Evolutionary conservation across 2,113 vertebrate genomes (phyloP).

Genomic region (Rattus rattus): DNA sequence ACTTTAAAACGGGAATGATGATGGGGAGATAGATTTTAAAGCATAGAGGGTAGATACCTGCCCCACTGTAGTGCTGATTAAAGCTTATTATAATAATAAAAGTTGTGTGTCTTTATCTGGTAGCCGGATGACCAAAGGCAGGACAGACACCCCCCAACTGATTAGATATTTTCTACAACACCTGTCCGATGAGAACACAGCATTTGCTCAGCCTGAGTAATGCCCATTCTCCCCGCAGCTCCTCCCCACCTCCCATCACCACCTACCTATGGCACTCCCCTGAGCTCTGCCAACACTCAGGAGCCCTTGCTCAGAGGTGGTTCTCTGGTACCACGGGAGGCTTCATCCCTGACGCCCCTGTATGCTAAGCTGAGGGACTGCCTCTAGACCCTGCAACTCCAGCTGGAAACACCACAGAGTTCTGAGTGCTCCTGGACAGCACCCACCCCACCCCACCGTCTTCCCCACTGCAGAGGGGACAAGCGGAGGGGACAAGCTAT

Average conservation of each 20-base stretch:
- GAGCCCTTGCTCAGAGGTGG: not conserved
- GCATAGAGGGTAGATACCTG: too few relatives aligned
- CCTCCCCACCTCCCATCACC: not conserved
- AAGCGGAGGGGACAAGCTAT: not conserved
- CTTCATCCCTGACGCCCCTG: not conserved
- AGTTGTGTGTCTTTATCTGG: too few relatives aligned
- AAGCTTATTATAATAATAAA: too few relatives aligned
- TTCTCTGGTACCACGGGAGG: not conserved
- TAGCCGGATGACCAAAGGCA: too few relatives aligned
- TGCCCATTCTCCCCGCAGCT: not conserved
- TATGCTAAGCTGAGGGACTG: constrained; percentile 59
- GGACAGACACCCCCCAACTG: too few relatives aligned
- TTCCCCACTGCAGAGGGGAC: not conserved
- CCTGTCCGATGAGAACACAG: not conserved
- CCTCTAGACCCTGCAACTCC: not conserved
- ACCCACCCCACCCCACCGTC: not conserved
- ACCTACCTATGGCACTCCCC: not conserved
- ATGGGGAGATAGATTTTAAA: too few relatives aligned
- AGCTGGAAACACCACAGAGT: constrained; percentile 52
- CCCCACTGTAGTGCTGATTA: too few relatives aligned
- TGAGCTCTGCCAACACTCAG: not conserved
- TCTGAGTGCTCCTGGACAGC: constrained; percentile 44
- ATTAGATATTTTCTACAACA: too few relatives aligned
- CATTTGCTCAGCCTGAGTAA: not conserved
- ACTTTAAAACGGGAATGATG: too few relatives aligned